Evolutionary conservation across 2,113 vertebrate genomes (phyloP).

Genomic region (Ascaphus truei): DNA sequence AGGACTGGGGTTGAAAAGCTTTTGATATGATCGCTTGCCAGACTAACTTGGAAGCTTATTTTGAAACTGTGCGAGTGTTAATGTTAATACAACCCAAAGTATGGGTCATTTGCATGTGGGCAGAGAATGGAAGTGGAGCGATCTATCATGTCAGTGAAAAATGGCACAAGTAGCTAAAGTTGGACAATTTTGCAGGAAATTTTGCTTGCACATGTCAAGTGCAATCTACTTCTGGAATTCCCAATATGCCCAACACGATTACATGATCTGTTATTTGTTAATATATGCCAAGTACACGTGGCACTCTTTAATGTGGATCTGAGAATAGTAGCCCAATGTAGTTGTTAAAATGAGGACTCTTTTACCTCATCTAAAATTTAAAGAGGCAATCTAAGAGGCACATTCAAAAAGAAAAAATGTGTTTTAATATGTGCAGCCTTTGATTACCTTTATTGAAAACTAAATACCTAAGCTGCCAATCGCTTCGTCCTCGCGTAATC

Average conservation of each 20-base stretch:
- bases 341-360: no score
- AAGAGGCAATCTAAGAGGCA: no score
- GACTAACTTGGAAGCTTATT: slow-evolving; percentile 58
- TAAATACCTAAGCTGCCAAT: no score
- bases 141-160: not conserved
- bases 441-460: no score
- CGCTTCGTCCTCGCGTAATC: no score
- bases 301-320: no score
- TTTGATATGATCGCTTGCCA: slow-evolving; percentile 67
- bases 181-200: slow-evolving; percentile 5
- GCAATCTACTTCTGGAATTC: not conserved
- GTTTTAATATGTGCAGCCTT: no score
- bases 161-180: not conserved
- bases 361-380: no score
- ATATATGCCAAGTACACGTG: no score
- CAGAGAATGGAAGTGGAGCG: not conserved
- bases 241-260: slow-evolving; percentile 5
- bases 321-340: no score
- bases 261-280: no score
- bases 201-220: slow-evolving; percentile 12
- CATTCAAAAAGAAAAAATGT: no score
- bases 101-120: slow-evolving; percentile 44
- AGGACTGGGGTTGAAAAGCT: slow-evolving; percentile 65
- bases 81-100: slow-evolving; percentile 55
- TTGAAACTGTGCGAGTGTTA: slow-evolving; percentile 57